Evolutionary conservation across 1,140 invertebrate genomes (phyloP), one percentile per base, ranked within the genome.

Genomic region (Drosophila sucinea): DNA sequence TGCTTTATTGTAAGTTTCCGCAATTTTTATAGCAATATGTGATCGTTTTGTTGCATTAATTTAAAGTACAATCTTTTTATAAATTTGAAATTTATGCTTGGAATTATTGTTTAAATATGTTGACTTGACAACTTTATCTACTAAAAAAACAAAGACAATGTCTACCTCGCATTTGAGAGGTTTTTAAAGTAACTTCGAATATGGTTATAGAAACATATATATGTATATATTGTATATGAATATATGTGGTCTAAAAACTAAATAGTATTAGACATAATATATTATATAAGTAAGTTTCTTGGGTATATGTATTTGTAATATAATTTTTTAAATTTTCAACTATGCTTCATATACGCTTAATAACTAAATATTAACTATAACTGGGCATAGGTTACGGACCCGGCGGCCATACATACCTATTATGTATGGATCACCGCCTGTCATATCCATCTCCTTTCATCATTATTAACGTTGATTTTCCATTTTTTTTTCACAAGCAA

Each of bases 401-500:
- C 3, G 35, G 10, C 35, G 0, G 35, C 10, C 3, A 38, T 11
- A 11, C 10, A 38, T 11, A 38, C 11, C 10, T 10, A 38, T 38
- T 30, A 25, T 47, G 23, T 23, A 25, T 44, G 17, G 0, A 7
- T 23, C 4, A 47, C 5, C 44, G 23, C 23, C 23, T 51, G 23
- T 5, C 44, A 23, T 25, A 51, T 2, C 44, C 25, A 58, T 8
- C 44, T 70, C 51, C n/a, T 70, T 57, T 4, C 10, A 51, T 51
- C 44, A 51, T 51, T 23, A 51, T 51, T 51, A 51, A 51, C 44
- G 25, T 38, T 65, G 29, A 4, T 32, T 67, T 30, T 27, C 23
- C 38, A 35, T 61, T 5, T 69, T 65, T 41, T 23, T 62, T 72
- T 67, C 60, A 79, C 76, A 81, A 82, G 80, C 80, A 82, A 82